These are phyloP conservation scores for Syrista parreyssii DNA, from an alignment of 2,888 invertebrate species.

Conservation along the genomic window DNA sequence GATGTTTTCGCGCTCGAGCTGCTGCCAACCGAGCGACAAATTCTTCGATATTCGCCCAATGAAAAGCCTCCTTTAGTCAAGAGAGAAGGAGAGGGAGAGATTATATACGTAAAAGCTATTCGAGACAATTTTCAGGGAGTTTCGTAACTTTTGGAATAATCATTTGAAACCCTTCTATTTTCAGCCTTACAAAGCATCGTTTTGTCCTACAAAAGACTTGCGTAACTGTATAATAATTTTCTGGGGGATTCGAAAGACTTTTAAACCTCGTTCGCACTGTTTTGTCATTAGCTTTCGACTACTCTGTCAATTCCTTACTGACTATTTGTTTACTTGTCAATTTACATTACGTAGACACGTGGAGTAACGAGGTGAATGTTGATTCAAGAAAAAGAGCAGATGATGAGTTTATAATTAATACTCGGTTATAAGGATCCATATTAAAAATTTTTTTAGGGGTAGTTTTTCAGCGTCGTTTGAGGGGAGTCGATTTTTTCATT, in stretches of 20 bases:
- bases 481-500: neutral
- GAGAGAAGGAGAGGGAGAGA: neutral
- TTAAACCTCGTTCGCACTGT: neutral
- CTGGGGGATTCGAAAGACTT: neutral
- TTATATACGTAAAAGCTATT: neutral
- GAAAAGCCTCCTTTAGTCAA: constrained; percentile 49
- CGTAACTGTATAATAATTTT: neutral
- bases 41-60: constrained; percentile 64
- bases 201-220: neutral
- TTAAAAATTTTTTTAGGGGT: neutral
- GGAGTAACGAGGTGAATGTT: neutral
- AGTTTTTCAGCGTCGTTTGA: neutral
- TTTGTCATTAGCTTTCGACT: neutral
- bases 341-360: neutral
- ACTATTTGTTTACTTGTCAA: neutral
- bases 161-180: neutral
- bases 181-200: neutral
- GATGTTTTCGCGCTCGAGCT: constrained; percentile 59
- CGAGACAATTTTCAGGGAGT: neutral
- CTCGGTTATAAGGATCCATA: neutral
- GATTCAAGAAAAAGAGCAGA: neutral
- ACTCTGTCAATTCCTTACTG: neutral
- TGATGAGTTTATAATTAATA: neutral
- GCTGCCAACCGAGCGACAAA: constrained; percentile 62
- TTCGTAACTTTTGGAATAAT: neutral